A percentile compares a stretch with the other conserved stretches of the same genome.
Evolutionary conservation across 2,113 vertebrate genomes (phyloP).

Genomic region (Morphnarchus princeps): DNA sequence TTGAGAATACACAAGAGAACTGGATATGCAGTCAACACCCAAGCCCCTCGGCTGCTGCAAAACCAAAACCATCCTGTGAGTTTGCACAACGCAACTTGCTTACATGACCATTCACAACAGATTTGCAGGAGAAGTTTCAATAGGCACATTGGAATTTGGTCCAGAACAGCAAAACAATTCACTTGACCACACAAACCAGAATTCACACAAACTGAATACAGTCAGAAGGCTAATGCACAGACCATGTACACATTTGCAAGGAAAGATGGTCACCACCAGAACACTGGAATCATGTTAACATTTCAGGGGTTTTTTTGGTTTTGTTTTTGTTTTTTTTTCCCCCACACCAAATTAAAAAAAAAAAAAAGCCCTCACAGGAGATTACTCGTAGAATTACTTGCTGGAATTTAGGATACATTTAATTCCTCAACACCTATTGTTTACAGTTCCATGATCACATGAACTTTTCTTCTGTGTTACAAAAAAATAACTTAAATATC

Average conservation of each 20-base stretch:
- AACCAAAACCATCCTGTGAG: background rate
- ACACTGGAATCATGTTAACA: rapidly evolving
- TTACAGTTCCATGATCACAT: background rate
- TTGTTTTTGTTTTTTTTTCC: rapidly evolving
- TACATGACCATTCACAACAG: background rate
- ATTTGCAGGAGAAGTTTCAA: background rate
- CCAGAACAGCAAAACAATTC: background rate
- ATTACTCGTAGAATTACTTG: background rate
- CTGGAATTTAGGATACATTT: background rate
- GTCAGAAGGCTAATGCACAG: background rate
- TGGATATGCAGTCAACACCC: background rate
- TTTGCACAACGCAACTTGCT: background rate
- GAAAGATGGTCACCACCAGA: background rate
- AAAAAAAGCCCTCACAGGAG: background rate
- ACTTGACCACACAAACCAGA: background rate
- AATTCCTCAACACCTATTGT: background rate
- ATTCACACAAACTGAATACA: background rate
- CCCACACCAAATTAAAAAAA: background rate
- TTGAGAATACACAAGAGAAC: background rate
- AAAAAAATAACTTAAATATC: background rate
- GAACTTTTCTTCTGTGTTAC: background rate
- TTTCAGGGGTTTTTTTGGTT: rapidly evolving
- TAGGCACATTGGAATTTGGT: background rate
- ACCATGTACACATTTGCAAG: background rate
- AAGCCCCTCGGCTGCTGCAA: background rate